Evolutionary conservation across 2,113 vertebrate genomes (phyloP).

Genomic region (Octodon degus): DNA sequence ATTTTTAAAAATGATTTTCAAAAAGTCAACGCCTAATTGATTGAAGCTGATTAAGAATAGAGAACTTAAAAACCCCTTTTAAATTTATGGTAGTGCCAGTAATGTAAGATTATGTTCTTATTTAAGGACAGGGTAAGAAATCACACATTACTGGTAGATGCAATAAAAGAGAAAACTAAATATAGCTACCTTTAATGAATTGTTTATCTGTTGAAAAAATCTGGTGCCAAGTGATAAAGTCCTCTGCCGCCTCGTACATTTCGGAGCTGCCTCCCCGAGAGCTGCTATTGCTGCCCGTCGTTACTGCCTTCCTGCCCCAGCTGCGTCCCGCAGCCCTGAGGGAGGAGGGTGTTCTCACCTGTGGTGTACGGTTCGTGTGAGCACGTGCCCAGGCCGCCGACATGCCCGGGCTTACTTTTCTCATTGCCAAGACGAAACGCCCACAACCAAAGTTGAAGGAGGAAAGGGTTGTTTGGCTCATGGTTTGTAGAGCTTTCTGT

Average conservation of each 20-base stretch:
- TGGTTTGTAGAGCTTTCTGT: background rate
- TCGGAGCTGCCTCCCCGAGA: background rate
- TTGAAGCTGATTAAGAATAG: background rate
- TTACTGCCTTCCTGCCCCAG: background rate
- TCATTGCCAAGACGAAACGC: background rate
- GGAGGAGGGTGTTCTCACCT: background rate
- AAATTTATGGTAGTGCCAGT: background rate
- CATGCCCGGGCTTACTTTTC: background rate
- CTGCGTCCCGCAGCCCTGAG: background rate
- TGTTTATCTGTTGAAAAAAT: background rate
- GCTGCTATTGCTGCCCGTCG: rapidly evolving
- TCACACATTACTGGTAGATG: background rate
- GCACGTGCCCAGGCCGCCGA: rapidly evolving
- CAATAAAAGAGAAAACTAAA: conserved; percentile 13
- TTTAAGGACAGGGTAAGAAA: background rate
- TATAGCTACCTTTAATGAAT: conserved; percentile 18
- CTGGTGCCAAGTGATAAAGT: background rate
- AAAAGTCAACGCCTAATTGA: background rate
- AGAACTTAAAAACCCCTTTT: background rate
- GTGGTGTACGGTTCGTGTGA: background rate
- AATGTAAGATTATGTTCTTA: background rate
- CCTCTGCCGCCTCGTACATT: background rate
- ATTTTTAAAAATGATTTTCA: conserved; percentile 27
- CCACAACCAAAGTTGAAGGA: background rate
- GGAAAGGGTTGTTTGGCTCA: background rate